phyloP scores from a whole-genome alignment of 2,797 vertebrate species.

The Pseudomugil gertrudae region DNA sequence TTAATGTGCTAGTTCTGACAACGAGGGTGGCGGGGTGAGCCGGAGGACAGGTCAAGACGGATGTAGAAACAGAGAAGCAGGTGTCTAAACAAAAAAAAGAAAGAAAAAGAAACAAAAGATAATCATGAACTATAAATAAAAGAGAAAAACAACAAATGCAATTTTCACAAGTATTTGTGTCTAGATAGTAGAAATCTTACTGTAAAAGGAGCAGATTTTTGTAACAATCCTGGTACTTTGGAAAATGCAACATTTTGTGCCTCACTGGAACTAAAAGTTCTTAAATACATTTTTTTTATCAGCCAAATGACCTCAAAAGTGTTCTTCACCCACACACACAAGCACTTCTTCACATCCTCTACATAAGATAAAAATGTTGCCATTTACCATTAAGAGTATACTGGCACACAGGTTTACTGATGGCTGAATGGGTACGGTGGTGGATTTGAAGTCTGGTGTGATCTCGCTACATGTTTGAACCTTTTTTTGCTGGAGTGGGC shows the following conservation, averaged over 20 bases:
- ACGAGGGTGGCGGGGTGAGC: no score
- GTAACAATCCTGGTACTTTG: slow-evolving; percentile 12
- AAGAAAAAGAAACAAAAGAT: no score
- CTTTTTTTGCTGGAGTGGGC: no score
- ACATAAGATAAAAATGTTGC: not conserved
- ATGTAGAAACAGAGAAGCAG: no score
- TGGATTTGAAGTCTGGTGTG: no score
- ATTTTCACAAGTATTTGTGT: no score
- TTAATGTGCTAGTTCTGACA: no score
- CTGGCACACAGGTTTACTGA: not conserved
- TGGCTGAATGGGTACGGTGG: not conserved
- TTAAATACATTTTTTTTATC: slow-evolving; percentile 30
- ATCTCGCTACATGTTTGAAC: no score
- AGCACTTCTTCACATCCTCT: slow-evolving; percentile 2
- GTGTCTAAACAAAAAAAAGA: no score
- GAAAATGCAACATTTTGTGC: slow-evolving; percentile 30
- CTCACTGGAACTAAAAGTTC: slow-evolving; percentile 25
- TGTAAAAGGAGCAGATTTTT: slow-evolving; percentile 6
- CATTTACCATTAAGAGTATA: not conserved
- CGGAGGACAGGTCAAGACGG: no score
- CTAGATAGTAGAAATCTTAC: not conserved
- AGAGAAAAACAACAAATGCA: no score
- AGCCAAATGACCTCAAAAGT: slow-evolving; percentile 35
- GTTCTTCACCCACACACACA: slow-evolving; percentile 38
- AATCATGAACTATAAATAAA: no score